Percentiles rank a stretch among this genome's conserved stretches.
Conservation (phyloP, 2,113 vertebrate species). For the Acanthisitta chloris region DNA sequence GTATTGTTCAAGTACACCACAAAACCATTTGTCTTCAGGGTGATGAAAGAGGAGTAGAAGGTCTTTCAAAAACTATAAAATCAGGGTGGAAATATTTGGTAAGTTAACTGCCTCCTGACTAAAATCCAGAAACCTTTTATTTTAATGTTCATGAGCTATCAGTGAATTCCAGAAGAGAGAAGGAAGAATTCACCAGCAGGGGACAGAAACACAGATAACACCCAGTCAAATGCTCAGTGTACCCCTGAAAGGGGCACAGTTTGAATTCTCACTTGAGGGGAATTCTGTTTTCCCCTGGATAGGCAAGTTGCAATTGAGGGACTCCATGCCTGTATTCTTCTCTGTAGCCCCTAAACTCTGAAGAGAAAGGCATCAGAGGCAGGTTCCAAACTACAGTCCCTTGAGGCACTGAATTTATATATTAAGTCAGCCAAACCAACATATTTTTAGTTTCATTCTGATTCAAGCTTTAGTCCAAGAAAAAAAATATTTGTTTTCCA, state of each 20-base stretch:
- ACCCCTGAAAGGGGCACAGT: not conserved
- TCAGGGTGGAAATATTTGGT: not conserved
- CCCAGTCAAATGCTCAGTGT: not conserved
- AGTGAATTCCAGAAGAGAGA: not conserved
- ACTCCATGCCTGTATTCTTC: not conserved
- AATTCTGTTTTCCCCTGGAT: not conserved
- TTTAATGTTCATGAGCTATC: not conserved
- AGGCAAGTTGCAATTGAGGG: not conserved
- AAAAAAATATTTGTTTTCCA: not conserved
- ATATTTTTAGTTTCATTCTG: not conserved
- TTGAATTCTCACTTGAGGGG: not conserved
- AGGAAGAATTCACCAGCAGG: not conserved
- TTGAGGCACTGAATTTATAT: not conserved
- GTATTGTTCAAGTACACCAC: not conserved
- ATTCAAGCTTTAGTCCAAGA: not conserved
- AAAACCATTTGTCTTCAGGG: not conserved
- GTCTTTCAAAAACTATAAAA: not conserved
- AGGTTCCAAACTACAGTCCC: not conserved
- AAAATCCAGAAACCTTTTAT: not conserved
- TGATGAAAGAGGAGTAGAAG: conserved; percentile 12
- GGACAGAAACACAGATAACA: not conserved
- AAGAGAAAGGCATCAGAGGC: not conserved
- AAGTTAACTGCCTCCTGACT: not conserved
- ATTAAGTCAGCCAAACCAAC: not conserved
- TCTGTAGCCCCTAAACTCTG: not conserved